Percentiles rank a stretch among this genome's conserved stretches.
Conservation (phyloP, 2,888 invertebrate genomes). For the Ferrisia virgata region DNA sequence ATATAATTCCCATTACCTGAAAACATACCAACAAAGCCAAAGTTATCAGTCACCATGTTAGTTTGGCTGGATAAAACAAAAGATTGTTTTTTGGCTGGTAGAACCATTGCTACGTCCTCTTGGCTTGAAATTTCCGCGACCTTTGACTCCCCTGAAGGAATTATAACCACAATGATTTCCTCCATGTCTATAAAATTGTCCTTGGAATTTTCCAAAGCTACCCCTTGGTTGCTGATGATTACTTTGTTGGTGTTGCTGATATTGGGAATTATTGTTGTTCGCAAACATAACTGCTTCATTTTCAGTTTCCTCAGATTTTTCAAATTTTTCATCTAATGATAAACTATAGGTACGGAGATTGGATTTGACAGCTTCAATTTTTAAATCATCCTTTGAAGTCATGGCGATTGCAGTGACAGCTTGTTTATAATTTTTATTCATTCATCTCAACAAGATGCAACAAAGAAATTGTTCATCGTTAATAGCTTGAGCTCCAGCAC, state of each 20-base stretch:
- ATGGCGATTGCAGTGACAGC: neutral
- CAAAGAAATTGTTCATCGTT: too few species aligned
- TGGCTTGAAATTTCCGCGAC: neutral
- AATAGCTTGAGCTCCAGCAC: too few species aligned
- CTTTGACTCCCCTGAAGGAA: neutral
- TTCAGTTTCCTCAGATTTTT: neutral
- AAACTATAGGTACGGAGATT: neutral
- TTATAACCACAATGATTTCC: neutral
- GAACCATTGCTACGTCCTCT: neutral
- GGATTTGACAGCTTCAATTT: neutral
- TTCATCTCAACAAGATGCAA: neutral
- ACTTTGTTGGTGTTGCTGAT: neutral
- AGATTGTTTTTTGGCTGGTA: neutral
- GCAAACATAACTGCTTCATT: neutral
- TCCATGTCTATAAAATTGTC: neutral
- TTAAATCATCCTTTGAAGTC: neutral
- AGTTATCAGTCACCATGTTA: neutral
- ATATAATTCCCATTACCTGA: neutral
- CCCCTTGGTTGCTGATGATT: neutral
- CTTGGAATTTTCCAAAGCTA: neutral
- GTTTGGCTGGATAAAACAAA: neutral
- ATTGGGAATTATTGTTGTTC: neutral
- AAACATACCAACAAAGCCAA: neutral
- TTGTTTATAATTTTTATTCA: neutral
- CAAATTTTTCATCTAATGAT: neutral